Base-by-base conservation (phyloP, 2,888 invertebrate species). In the Papilio protenor region DNA sequence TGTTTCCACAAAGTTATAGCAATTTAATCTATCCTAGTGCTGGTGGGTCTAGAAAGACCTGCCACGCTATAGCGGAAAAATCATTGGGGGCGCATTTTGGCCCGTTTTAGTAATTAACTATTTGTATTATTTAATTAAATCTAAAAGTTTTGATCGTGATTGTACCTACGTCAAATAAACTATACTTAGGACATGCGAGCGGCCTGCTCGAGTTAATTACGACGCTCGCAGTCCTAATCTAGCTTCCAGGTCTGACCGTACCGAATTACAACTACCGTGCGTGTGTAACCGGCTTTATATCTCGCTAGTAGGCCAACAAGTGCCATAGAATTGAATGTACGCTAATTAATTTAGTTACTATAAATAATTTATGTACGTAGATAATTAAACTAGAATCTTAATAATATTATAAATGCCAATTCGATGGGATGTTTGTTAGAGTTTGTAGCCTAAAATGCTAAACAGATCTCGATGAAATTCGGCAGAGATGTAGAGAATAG, bases 261-360 rank as follows among this genome's bases (percentile, higher is more conserved):
- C 86, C 83, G 84, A 81, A 81, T 87, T 40, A 57, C 69, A 74
- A 69, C 86, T 85, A 80, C 86, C 81, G 84, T 83, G 83, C 83
- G 84, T 84, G 85, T 83, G 82, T 75, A 77, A 81, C 82, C 76
- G 76, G 78, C 78, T 76, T 77, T 80, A 64, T 77, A 80, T 81
- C 77, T 71, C 61, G 14, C 5, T n/a, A 69, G 33, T 66, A 40
- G 66, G n/a, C 66, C 45, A 69, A 69, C 40, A 69, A 69, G 66
- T 45, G 45, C 66, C 66, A 21, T 21, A 45, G 45, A 45, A 45
- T 69, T 69, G 23, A 55, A 66, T 40, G 18, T 64, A 21, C n/a
- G 66, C 6, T 69, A n/a, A 69, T 69, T 69, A 45, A 69, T 69
- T 69, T 27, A 27, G 27, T 27, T 21, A 12, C 10, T 45, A 45